Evolutionary conservation across 23 tunicate genomes (phyloP).

Genomic region (Styela plicata): DNA sequence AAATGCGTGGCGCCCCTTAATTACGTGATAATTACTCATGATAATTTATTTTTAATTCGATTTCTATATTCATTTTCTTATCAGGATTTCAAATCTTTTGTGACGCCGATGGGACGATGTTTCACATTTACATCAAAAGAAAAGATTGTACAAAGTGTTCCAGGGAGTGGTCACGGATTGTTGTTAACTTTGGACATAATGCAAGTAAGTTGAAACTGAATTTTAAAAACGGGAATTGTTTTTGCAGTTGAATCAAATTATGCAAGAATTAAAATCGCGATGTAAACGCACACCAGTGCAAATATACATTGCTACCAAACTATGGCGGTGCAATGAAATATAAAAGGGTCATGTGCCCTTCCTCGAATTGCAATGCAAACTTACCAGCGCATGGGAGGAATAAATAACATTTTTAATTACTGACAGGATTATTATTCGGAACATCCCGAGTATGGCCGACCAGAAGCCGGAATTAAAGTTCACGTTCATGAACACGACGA

Average conservation of each 20-base stretch:
- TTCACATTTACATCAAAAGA: conserved; percentile 46
- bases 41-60: no score
- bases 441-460: conserved; percentile 42
- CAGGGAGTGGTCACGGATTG: conserved; percentile 58
- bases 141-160: conserved; percentile 27
- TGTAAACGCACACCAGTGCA: no score
- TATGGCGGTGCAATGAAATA: no score
- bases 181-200: conserved; percentile 29
- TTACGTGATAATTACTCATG: no score
- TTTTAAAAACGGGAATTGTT: not conserved
- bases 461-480: conserved; percentile 60
- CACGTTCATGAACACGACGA: conserved; percentile 38
- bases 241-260: not conserved
- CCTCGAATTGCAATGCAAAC: no score
- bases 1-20: no score
- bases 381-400: no score
- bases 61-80: no score
- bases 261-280: no score
- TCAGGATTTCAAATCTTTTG: conserved; percentile 36
- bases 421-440: conserved; percentile 32
- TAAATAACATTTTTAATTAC: no score
- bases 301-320: no score
- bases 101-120: conserved; percentile 57
- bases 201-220: conserved; percentile 52
- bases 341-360: no score